Evolutionary conservation across 1,140 invertebrate species (phyloP).

Genomic region (Himalopsyche phryganea): DNA sequence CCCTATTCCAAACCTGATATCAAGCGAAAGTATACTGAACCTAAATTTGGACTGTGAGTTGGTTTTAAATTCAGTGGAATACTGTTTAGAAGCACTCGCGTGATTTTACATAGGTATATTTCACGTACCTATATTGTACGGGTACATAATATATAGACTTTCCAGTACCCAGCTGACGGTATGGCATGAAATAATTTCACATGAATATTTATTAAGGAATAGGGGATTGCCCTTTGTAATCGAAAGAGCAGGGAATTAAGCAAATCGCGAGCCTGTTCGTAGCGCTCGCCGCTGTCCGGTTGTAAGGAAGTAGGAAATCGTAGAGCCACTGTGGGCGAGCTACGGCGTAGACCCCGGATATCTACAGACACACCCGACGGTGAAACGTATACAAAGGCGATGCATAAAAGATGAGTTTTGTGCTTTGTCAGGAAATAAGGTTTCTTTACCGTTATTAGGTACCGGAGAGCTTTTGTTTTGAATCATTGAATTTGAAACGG

Average conservation of each 20-base stretch:
- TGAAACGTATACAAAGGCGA: not conserved
- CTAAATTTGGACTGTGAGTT: too few species aligned
- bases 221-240: constrained; percentile 35
- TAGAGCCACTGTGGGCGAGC: constrained; percentile 18
- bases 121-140: not conserved
- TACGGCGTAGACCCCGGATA: constrained; percentile 19
- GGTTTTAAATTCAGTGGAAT: too few species aligned
- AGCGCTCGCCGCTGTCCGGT: too few species aligned
- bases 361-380: constrained; percentile 12
- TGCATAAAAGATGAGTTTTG: constrained; percentile 16
- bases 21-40: too few species aligned
- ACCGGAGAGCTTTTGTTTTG: not conserved
- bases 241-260: constrained; percentile 35
- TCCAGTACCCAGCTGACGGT: not conserved
- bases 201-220: constrained; percentile 36
- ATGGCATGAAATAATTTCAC: constrained; percentile 18
- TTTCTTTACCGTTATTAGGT: not conserved
- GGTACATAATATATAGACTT: not conserved
- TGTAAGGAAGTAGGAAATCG: not conserved
- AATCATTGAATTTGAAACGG: not conserved
- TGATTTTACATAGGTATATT: not conserved
- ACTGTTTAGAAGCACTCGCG: too few species aligned
- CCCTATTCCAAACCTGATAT: too few species aligned
- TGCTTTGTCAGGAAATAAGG: too few species aligned
- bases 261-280: constrained; percentile 21